phyloP scores from a whole-genome alignment of 1,140 invertebrate genomes.

The Hylaeus anthracinus region DNA sequence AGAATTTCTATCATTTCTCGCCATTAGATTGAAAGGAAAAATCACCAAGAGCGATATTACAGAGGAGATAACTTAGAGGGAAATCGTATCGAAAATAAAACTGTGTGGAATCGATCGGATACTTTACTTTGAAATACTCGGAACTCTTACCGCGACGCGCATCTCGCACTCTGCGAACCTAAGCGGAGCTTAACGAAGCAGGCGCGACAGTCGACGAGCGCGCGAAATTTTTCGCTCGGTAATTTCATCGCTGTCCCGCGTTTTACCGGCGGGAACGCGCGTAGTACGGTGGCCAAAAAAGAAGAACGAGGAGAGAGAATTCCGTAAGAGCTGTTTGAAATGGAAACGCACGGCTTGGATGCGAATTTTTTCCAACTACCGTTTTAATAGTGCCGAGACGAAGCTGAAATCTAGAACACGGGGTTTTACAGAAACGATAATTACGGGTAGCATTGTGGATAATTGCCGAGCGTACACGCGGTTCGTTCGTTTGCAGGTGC shows the following conservation, averaged over 20 bases:
- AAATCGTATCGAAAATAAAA: no score
- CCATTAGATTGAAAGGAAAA: no score
- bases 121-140: no score
- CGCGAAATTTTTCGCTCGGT: not conserved
- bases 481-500: slow-evolving; percentile 72
- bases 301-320: not conserved
- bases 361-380: not conserved
- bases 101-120: no score
- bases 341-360: not conserved
- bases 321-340: not conserved
- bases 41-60: no score
- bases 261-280: not conserved
- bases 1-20: no score
- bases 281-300: not conserved
- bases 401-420: slow-evolving; percentile 10
- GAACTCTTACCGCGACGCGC: no score
- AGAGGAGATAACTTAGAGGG: no score
- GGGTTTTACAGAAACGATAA: slow-evolving; percentile 36
- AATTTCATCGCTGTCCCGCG: not conserved
- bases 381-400: slow-evolving; percentile 13
- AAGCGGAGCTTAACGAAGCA: not conserved
- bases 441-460: slow-evolving; percentile 25
- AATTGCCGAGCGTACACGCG: slow-evolving; percentile 28
- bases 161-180: no score
- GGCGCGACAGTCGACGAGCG: not conserved